phyloP scores from a whole-genome alignment of 1,140 invertebrate genomes.

The Calliopsis andreniformis region DNA sequence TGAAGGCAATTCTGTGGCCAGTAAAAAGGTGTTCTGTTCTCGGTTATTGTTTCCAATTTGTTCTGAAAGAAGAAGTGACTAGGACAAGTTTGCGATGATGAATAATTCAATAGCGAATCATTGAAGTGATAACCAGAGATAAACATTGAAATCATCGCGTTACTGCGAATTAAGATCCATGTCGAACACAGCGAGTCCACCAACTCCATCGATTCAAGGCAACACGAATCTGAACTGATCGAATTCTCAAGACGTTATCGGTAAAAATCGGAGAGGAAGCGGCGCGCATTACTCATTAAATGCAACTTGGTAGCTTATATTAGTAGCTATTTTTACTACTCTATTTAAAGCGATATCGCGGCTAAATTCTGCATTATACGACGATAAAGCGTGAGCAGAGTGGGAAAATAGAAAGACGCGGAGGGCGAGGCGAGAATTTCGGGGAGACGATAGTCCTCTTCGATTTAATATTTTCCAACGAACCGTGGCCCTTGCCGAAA shows the following conservation, averaged over 20 bases:
- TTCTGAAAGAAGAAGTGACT: background rate
- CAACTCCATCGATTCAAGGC: background rate
- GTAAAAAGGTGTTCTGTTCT: background rate
- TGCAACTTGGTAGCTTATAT: conserved; percentile 62
- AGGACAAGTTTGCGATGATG: background rate
- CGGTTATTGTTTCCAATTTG: background rate
- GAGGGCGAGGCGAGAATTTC: background rate
- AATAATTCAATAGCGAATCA: too few species aligned
- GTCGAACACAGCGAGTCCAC: too few species aligned
- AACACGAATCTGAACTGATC: too few species aligned
- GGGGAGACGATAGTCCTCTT: background rate
- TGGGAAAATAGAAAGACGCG: background rate
- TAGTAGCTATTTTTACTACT: conserved; percentile 58
- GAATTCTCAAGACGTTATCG: too few species aligned
- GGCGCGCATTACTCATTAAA: background rate
- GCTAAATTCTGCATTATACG: conserved; percentile 5
- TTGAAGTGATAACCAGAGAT: too few species aligned
- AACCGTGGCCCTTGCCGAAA: conserved; percentile 38
- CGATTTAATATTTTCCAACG: background rate
- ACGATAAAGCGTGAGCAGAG: background rate
- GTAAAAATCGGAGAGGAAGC: background rate
- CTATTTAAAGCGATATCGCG: conserved; percentile 6
- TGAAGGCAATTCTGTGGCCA: background rate
- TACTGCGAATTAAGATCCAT: too few species aligned
- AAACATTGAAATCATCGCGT: too few species aligned